Evolutionary conservation across 2,888 invertebrate species (phyloP).

Genomic region (Orthosia cruda): DNA sequence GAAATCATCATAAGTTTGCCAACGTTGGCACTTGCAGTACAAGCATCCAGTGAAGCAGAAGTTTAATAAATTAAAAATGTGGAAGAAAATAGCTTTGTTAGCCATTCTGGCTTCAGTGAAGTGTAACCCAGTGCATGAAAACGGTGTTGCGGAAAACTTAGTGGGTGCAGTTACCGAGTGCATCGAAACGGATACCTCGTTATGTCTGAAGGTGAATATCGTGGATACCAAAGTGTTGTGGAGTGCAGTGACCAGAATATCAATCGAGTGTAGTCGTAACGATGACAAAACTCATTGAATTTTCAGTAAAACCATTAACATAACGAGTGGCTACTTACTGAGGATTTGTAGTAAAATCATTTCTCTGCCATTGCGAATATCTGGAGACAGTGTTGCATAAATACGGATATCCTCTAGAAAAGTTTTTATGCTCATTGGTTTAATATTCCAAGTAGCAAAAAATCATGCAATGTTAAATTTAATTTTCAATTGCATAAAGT

Average conservation of each 20-base stretch:
- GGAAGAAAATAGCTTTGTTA: conserved; percentile 82
- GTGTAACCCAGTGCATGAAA: conserved; percentile 85
- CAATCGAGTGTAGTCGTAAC: conserved; percentile 45
- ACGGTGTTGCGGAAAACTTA: conserved; percentile 86
- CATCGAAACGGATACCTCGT: conserved; percentile 91
- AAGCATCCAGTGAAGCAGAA: conserved; percentile 63
- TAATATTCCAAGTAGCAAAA: not conserved
- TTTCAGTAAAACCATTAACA: conserved; percentile 49
- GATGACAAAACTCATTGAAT: conserved; percentile 48
- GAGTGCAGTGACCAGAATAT: conserved; percentile 79
- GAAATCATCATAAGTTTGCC: conserved; percentile 88
- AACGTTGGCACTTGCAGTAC: conserved; percentile 83
- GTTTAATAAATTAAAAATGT: conserved; percentile 79
- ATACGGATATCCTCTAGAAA: not conserved
- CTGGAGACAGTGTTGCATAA: conserved; percentile 8
- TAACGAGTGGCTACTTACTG: conserved; percentile 44
- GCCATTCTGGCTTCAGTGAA: conserved; percentile 85
- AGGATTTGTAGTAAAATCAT: conserved; percentile 41
- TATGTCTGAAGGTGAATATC: conserved; percentile 93
- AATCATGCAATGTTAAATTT: not conserved
- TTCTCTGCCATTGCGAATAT: conserved; percentile 7
- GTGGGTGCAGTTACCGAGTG: conserved; percentile 91
- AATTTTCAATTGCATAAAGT: not conserved
- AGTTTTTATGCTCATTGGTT: not conserved
- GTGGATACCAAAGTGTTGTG: conserved; percentile 73